Conservation (phyloP, 1,140 invertebrate genomes). For the Elymnias hypermnestra region DNA sequence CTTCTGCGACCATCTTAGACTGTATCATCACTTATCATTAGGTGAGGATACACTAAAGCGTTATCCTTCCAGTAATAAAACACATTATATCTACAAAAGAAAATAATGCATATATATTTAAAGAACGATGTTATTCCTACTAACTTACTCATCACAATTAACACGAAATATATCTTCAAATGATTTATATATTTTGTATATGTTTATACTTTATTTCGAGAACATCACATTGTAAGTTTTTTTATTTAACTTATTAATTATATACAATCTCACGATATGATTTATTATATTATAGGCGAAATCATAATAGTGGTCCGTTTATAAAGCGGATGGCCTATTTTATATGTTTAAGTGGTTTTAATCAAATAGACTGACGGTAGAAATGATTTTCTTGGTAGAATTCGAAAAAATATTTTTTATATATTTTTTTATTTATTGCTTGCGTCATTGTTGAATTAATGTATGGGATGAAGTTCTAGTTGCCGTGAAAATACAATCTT, state of each 20-base stretch:
- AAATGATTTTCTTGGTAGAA: slow-evolving; percentile 14
- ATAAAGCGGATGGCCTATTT: slow-evolving; percentile 43
- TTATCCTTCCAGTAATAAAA: no score
- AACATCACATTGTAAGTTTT: not conserved
- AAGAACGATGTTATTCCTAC: no score
- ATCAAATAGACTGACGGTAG: slow-evolving; percentile 50
- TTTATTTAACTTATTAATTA: not conserved
- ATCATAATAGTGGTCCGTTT: slow-evolving; percentile 14
- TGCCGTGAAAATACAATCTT: no score
- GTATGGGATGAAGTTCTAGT: slow-evolving; percentile 6
- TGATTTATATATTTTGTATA: slow-evolving; percentile 8
- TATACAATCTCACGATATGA: no score
- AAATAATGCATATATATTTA: no score
- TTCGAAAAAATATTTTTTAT: slow-evolving; percentile 3
- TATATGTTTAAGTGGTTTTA: slow-evolving; percentile 47
- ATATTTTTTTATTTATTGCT: slow-evolving; percentile 7
- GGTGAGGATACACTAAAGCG: no score
- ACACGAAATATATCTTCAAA: slow-evolving; percentile 30
- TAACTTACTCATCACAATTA: no score
- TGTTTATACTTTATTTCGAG: not conserved
- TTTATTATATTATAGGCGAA: slow-evolving; percentile 4
- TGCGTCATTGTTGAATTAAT: not conserved
- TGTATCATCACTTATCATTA: no score
- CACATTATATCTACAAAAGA: no score
- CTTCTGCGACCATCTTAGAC: no score